phyloP scores from a whole-genome alignment of 2,113 vertebrate genomes.

The Cinclus mexicanus region DNA sequence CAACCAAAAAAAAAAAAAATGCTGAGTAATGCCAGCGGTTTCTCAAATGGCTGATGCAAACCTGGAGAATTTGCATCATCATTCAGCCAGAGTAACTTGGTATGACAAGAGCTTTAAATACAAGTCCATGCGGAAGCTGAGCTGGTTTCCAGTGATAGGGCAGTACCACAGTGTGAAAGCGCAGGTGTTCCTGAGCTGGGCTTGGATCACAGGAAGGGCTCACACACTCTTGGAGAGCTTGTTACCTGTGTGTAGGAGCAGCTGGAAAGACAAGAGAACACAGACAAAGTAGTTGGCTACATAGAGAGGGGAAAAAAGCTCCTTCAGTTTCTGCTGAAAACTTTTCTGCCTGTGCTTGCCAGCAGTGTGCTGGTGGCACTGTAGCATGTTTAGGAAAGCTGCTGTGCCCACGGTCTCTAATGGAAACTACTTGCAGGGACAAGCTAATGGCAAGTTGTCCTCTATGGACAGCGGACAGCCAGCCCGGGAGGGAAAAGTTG shows the following conservation, averaged over 20 bases:
- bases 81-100: constrained; percentile 76
- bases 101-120: constrained; percentile 80
- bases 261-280: neutral
- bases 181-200: constrained; percentile 69
- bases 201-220: neutral
- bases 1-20: neutral
- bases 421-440: constrained; percentile 56
- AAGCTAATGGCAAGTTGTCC: constrained; percentile 37
- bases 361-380: neutral
- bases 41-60: constrained; percentile 84
- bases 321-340: constrained; percentile 40
- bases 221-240: neutral
- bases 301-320: neutral
- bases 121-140: constrained; percentile 76
- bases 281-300: neutral
- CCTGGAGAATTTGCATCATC: constrained; percentile 86
- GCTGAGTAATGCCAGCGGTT: constrained; percentile 80
- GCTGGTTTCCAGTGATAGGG: constrained; percentile 72
- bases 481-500: constrained; percentile 72
- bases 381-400: constrained; percentile 79
- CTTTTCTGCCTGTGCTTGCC: constrained; percentile 6
- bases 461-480: constrained; percentile 15
- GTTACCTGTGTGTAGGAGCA: constrained; percentile 37
- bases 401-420: constrained; percentile 57
- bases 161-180: constrained; percentile 26